Conservation (phyloP, 2,888 invertebrate species). For the Alitta virens region DNA sequence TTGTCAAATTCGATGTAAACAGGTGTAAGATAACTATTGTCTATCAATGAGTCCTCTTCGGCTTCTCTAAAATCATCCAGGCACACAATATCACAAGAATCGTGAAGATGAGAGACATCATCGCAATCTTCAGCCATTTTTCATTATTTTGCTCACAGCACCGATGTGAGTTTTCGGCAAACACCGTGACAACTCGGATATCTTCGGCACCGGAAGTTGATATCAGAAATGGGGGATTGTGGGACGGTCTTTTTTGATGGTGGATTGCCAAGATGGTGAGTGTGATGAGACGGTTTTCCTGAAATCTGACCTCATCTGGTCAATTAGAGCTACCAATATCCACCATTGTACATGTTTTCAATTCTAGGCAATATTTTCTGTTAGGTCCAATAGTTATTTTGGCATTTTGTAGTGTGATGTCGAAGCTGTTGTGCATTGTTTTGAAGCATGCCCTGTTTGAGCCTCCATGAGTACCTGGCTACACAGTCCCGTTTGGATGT, state of each 20-base stretch:
- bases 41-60: slow-evolving; percentile 10
- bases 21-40: slow-evolving; percentile 12
- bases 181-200: background rate
- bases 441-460: no score
- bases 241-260: slow-evolving; percentile 21
- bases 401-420: no score
- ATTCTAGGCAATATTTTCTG: no score
- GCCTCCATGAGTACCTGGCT: no score
- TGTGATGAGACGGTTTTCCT: background rate
- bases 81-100: slow-evolving; percentile 1
- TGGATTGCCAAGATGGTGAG: slow-evolving; percentile 34
- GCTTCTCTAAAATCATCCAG: slow-evolving; percentile 7
- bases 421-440: no score
- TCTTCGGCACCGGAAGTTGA: slow-evolving; percentile 4
- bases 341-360: no score
- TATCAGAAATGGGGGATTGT: slow-evolving; percentile 7
- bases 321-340: no score
- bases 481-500: no score
- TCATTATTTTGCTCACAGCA: background rate
- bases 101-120: background rate
- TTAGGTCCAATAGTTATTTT: no score
- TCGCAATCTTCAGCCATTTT: slow-evolving; percentile 1
- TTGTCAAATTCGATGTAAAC: slow-evolving; percentile 13
- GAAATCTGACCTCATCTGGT: slow-evolving; percentile 8
- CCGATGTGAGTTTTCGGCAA: background rate